A percentile compares a stretch with the other conserved stretches of the same genome.
Evolutionary conservation across 2,113 vertebrate genomes (phyloP).

Genomic region (Takifugu flavidus): DNA sequence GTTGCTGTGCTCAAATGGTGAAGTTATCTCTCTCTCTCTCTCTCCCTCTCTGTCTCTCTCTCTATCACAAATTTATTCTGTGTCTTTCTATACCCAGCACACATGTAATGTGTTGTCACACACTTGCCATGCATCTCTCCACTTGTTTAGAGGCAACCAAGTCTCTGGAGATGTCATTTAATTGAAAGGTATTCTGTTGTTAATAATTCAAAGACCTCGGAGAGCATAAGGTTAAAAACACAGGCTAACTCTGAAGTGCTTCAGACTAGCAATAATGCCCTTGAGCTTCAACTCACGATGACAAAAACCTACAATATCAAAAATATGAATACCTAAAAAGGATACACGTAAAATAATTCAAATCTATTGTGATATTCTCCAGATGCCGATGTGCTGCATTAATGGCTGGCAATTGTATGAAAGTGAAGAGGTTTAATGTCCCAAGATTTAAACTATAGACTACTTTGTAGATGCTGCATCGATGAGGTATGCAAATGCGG

Average conservation of each 20-base stretch:
- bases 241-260: constrained; percentile 1
- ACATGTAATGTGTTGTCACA: not conserved
- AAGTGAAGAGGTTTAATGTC: too few relatives aligned
- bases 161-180: constrained; percentile 55
- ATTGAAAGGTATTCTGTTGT: constrained; percentile 50
- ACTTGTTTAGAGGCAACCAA: constrained; percentile 13
- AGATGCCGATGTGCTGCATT: too few relatives aligned
- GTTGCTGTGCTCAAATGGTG: not conserved
- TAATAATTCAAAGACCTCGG: constrained; percentile 52
- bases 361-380: too few relatives aligned
- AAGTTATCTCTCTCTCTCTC: too few relatives aligned
- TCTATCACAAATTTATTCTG: too few relatives aligned
- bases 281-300: not conserved
- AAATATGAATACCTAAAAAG: not conserved
- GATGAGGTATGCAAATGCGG: not conserved
- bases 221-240: constrained; percentile 40
- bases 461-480: constrained; percentile 4
- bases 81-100: too few relatives aligned
- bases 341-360: too few relatives aligned
- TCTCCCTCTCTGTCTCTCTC: too few relatives aligned
- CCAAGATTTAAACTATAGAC: too few relatives aligned
- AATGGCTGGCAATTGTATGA: too few relatives aligned
- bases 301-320: not conserved
- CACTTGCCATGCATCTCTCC: not conserved
- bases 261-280: not conserved